phyloP scores from a whole-genome alignment of 2,888 invertebrate genomes.

The Rhyacophila evoluta region DNA sequence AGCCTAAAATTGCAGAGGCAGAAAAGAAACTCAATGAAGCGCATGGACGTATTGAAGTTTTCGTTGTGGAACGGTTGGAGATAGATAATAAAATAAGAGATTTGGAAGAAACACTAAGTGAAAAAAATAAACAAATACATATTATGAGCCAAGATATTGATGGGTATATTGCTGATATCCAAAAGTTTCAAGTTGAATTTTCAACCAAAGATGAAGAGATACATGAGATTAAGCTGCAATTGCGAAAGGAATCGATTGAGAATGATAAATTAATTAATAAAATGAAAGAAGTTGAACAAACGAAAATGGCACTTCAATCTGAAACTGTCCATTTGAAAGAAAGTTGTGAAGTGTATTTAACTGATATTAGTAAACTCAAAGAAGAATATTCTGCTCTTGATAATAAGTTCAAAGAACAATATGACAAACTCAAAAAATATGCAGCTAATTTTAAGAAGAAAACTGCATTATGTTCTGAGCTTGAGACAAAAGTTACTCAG shows the following conservation, averaged over 20 bases:
- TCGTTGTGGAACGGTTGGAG: slow-evolving; percentile 27
- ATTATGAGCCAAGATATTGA: slow-evolving; percentile 66
- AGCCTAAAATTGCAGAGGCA: slow-evolving; percentile 62
- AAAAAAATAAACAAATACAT: slow-evolving; percentile 65
- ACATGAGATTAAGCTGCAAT: slow-evolving; percentile 67
- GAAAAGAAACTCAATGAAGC: slow-evolving; percentile 58
- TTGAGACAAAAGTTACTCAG: slow-evolving; percentile 70
- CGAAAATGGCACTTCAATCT: slow-evolving; percentile 65
- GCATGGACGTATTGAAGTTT: slow-evolving; percentile 54
- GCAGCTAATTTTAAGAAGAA: slow-evolving; percentile 83
- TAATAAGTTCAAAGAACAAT: slow-evolving; percentile 75
- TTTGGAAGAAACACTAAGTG: slow-evolving; percentile 63
- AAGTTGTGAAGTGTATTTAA: slow-evolving; percentile 59
- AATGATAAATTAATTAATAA: slow-evolving; percentile 74
- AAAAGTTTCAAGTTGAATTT: slow-evolving; percentile 64
- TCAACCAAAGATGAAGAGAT: slow-evolving; percentile 72
- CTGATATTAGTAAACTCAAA: slow-evolving; percentile 62
- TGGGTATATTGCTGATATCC: slow-evolving; percentile 66
- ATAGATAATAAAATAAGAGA: slow-evolving; percentile 63
- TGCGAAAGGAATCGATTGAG: slow-evolving; percentile 73
- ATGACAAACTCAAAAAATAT: slow-evolving; percentile 84
- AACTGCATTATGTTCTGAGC: slow-evolving; percentile 72
- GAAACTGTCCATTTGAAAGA: slow-evolving; percentile 66
- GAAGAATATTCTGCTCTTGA: slow-evolving; percentile 68
- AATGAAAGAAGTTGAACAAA: slow-evolving; percentile 69